Conservation (phyloP, 2,113 vertebrate genomes). For the Falco punctatus region DNA sequence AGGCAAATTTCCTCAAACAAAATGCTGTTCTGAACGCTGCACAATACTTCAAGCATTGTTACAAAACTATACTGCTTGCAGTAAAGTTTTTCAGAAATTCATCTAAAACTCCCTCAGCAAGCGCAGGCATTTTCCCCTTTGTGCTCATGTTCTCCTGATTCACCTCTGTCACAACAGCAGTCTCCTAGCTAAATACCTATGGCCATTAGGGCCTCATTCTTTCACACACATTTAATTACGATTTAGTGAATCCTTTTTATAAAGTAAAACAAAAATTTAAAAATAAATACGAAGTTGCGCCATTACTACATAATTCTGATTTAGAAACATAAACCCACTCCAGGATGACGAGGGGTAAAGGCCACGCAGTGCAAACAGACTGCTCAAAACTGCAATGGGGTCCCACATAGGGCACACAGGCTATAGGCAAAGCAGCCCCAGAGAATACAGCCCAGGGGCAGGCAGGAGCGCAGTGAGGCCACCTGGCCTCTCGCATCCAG, state of each 20-base stretch:
- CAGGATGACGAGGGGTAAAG: fast-evolving
- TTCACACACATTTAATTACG: not conserved
- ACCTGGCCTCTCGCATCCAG: not conserved
- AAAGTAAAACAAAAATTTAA: not conserved
- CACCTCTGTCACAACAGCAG: not conserved
- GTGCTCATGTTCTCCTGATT: fast-evolving
- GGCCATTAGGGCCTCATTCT: not conserved
- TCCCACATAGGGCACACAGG: fast-evolving
- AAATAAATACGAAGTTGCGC: fast-evolving
- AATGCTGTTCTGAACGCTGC: not conserved
- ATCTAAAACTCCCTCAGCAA: not conserved
- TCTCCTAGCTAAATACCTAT: not conserved
- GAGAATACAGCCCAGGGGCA: not conserved
- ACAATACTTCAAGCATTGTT: not conserved
- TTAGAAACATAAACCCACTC: too few relatives aligned
- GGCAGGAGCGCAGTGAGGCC: not conserved
- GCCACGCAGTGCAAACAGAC: not conserved
- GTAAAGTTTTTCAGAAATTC: not conserved
- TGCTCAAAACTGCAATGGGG: not conserved
- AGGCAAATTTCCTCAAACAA: not conserved
- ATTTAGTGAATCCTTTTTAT: not conserved
- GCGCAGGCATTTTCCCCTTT: not conserved
- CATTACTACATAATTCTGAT: fast-evolving
- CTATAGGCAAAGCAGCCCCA: not conserved
- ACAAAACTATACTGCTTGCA: not conserved